Base-by-base conservation (phyloP, 2,113 vertebrate genomes). In the Chaetops frenatus region DNA sequence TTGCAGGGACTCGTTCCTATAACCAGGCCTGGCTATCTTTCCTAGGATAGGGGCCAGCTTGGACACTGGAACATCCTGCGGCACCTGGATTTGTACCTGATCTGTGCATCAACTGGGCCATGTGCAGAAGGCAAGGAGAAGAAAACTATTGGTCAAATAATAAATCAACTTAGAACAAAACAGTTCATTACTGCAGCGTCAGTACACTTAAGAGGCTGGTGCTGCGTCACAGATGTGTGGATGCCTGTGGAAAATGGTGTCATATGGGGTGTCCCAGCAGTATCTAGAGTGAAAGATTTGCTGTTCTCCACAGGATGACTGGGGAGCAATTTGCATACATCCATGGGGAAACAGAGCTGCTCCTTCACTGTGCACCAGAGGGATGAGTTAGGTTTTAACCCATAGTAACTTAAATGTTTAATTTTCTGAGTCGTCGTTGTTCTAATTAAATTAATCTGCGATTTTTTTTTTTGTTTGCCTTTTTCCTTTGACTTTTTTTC, bases 371-470 rank as follows among this genome's bases (percentile, higher is more conserved):
- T n/a, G 50, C 35, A 2, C 67, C 73, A 48, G 23, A 18, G 65
- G 38, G 24, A 35, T 45, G 12, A 28, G 61, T 74, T 61, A 89
- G 84, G 50, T 93, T 94, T 97, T 94, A 70, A 40, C 86, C 79
- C 50, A 5, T 16, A 17, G 28, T 44, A 36, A 61, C 45, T 25
- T 54, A 15, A 69, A 53, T 22, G 33, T 50, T 76, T 66, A 2
- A 51, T 74, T 94, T 94, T 44, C 33, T 40, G 24, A 70, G 40
- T 66, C 78, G 29, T 29, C 12, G 0, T 72, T 15, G 1, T 70
- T 51, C 33, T 50, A 22, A 70, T 86, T 92, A 66, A 91, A 88
- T 51, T 31, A 12, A 29, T 86, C 60, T 48, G 47, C n/a, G 33
- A 7, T 15, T 66, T 54, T 62, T 84, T 84, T 58, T 35, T 7